Base-by-base conservation (phyloP, 2,888 invertebrate species). In the Aethes cnicana region DNA sequence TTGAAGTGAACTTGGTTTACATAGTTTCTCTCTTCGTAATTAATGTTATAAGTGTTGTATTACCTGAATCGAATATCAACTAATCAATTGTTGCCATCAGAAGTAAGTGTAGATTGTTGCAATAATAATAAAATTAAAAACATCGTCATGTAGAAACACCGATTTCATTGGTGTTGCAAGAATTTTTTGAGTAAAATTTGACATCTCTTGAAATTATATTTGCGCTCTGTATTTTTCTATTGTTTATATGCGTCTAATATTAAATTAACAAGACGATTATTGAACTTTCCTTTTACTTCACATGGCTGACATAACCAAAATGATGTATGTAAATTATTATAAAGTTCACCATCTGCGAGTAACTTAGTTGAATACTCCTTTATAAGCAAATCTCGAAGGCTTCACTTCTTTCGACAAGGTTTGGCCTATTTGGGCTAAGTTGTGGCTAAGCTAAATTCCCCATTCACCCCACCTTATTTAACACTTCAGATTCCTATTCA, bases 51-150 rank as follows among this genome's bases (percentile, higher is more conserved):
- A 41, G 48, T 43, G 35, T 23, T 16, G 18, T 20, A 25, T 20
- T 23, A 16, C 8, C 16, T 26, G 41, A 23, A 35, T 49, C 8
- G 3, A n/a, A 41, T 8, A 26, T 44, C 42, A 43, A 26, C 33
- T 43, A 55, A 46, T 55, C 48, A 53, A 76, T 84, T 85, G 87
- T 87, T 87, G 87, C 85, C 87, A 87, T 77, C 65, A 73, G 75
- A 76, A 52, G 81, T 80, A 62, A 78, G 80, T 83, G 72, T 47
- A 47, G 59, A 82, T 85, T 87, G 86, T 88, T 87, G 87, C 88
- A 86, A 84, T 81, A 74, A 72, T 72, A 68, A 76, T 76, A 77
- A 83, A 84, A 72, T 77, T 69, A 64, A 60, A 65, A 64, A 61
- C 56, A 61, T 57, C 52, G 55, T 60, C 64, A 68, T 69, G 76